A percentile compares a stretch with the other conserved stretches of the same genome.
Conservation (phyloP, 2,797 vertebrate genomes). For the Chloroceryle inda region DNA sequence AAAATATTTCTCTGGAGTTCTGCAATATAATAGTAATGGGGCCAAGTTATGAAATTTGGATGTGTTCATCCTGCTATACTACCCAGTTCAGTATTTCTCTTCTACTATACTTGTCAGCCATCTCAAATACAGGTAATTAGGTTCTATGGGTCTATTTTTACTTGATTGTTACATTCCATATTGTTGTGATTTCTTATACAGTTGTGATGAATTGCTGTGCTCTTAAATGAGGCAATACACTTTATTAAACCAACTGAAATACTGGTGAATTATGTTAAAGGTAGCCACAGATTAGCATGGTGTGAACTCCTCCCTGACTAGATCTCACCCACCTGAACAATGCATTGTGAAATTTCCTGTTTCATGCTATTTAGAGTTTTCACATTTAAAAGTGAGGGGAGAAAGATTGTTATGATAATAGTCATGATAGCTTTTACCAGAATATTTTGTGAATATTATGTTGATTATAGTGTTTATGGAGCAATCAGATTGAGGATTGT, state of each 20-base stretch:
- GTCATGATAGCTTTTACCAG: background rate
- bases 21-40: background rate
- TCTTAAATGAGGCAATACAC: background rate
- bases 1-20: background rate
- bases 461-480: background rate
- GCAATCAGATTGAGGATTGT: background rate
- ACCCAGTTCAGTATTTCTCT: background rate
- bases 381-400: background rate
- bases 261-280: background rate
- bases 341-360: constrained; percentile 2
- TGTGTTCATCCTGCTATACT: background rate
- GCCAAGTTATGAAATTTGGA: background rate
- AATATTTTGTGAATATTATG: background rate
- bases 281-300: background rate
- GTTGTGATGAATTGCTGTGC: background rate
- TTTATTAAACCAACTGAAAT: background rate
- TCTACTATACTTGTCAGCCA: background rate
- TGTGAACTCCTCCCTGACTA: background rate
- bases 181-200: background rate
- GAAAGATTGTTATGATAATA: background rate
- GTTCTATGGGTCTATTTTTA: background rate
- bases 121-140: background rate
- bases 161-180: background rate
- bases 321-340: background rate
- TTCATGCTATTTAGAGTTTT: background rate